Percentiles rank a stretch among this genome's conserved stretches.
Conservation (phyloP, 2,888 invertebrate genomes). For the Raillietiella orientalis region DNA sequence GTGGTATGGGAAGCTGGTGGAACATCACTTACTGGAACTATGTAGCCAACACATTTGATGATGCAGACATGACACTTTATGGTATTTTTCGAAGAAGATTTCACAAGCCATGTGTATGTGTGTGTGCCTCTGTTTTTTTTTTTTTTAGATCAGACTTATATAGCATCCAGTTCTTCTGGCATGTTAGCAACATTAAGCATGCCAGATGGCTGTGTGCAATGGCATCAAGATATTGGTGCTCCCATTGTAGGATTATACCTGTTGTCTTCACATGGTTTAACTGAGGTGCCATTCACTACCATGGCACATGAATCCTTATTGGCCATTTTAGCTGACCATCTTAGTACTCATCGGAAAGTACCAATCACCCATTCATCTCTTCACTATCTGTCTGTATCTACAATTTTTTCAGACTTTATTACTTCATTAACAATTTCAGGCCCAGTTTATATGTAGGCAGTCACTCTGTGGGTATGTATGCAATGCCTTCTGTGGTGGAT, state of each 20-base stretch:
- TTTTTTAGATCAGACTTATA: slow-evolving; percentile 43
- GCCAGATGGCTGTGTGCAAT: slow-evolving; percentile 41
- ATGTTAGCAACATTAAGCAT: slow-evolving; percentile 51
- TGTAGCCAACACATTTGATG: slow-evolving; percentile 34
- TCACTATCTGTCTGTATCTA: slow-evolving; percentile 2
- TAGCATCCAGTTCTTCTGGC: slow-evolving; percentile 64
- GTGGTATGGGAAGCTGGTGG: slow-evolving; percentile 40
- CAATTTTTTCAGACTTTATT: slow-evolving; percentile 6
- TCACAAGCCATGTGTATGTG: not conserved
- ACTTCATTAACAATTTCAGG: slow-evolving; percentile 19
- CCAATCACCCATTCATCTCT: slow-evolving; percentile 19
- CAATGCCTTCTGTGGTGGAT: slow-evolving; percentile 67
- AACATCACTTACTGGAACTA: slow-evolving; percentile 93
- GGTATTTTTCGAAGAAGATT: not conserved
- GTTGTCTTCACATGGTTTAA: slow-evolving; percentile 11
- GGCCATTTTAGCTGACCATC: slow-evolving; percentile 10
- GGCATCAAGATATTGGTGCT: slow-evolving; percentile 57
- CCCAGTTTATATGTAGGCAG: slow-evolving; percentile 79
- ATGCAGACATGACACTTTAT: slow-evolving; percentile 27
- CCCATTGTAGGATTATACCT: slow-evolving; percentile 65
- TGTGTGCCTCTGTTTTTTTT: slow-evolving; percentile 2
- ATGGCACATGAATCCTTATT: slow-evolving; percentile 12
- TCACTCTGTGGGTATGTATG: slow-evolving; percentile 53
- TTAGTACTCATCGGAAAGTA: slow-evolving; percentile 11
- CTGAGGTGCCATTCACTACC: slow-evolving; percentile 11